Conservation (phyloP, 2,113 vertebrate genomes). For the Anolis carolinensis region DNA sequence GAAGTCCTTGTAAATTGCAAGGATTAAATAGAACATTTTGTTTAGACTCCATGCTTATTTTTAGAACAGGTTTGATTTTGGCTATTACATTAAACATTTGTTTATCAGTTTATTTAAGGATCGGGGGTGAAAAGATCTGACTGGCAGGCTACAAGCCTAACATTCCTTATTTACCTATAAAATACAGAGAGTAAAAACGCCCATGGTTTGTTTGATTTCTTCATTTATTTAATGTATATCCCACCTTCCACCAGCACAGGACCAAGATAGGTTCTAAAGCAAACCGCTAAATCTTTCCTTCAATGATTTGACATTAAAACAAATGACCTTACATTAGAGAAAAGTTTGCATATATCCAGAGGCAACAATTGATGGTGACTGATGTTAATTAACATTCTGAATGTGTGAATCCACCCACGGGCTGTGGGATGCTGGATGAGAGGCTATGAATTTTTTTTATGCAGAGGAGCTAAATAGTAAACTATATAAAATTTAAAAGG, state of each 20-base stretch:
- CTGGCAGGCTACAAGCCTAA: slow-evolving; percentile 5
- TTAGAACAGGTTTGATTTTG: background rate
- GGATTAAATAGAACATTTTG: fast-evolving
- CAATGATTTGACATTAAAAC: too few relatives aligned
- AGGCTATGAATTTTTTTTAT: too few relatives aligned
- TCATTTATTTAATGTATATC: background rate
- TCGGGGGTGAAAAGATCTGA: background rate
- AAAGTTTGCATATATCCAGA: too few relatives aligned
- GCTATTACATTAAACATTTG: background rate
- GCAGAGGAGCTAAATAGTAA: too few relatives aligned
- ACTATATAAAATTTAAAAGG: too few relatives aligned
- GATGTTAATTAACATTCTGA: too few relatives aligned
- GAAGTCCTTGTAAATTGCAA: background rate
- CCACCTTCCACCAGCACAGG: background rate
- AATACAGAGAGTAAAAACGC: background rate
- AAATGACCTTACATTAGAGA: too few relatives aligned
- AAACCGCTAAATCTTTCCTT: too few relatives aligned
- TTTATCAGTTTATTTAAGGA: background rate
- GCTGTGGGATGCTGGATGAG: too few relatives aligned
- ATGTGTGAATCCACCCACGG: too few relatives aligned
- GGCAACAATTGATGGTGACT: too few relatives aligned
- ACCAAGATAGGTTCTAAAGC: too few relatives aligned
- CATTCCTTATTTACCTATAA: background rate
- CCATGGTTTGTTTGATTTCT: background rate
- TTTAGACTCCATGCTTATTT: fast-evolving